Evolutionary conservation across 2,888 invertebrate genomes (phyloP).

Genomic region (Marasmarcha lunaedactyla): DNA sequence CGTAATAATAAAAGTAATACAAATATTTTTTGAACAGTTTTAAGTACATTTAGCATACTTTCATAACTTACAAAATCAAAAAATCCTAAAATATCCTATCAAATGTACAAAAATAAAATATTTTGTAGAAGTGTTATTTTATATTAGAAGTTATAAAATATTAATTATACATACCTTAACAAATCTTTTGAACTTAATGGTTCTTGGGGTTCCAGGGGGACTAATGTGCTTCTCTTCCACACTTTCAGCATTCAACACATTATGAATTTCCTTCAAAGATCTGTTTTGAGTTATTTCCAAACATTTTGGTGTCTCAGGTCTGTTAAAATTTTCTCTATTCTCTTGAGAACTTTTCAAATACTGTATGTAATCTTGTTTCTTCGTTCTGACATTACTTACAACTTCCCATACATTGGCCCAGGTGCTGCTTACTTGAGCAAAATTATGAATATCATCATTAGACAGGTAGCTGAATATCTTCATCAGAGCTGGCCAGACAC

Average conservation of each 20-base stretch:
- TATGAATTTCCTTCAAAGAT: conserved; percentile 43
- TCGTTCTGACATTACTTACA: conserved; percentile 24
- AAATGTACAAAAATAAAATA: too few relatives aligned
- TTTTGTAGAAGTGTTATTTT: too few relatives aligned
- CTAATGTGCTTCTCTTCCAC: conserved; percentile 23
- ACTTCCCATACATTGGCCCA: conserved; percentile 46
- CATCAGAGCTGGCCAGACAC: conserved; percentile 37
- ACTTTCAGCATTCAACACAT: conserved; percentile 27
- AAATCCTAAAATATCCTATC: too few relatives aligned
- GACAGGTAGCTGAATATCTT: conserved; percentile 44
- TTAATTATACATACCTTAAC: conserved; percentile 53
- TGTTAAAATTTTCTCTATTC: conserved; percentile 42
- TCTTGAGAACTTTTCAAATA: conserved; percentile 38
- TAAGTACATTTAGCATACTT: too few relatives aligned
- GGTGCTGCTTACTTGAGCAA: conserved; percentile 40
- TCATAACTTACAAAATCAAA: too few relatives aligned
- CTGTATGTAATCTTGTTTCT: conserved; percentile 30
- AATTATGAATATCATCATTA: conserved; percentile 47
- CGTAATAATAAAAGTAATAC: too few relatives aligned
- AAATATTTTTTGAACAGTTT: too few relatives aligned
- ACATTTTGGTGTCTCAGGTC: conserved; percentile 23
- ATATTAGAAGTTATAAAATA: too few relatives aligned
- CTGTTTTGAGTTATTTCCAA: conserved; percentile 22
- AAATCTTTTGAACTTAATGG: conserved; percentile 48
- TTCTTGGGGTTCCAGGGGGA: conserved; percentile 48